Percentiles rank a stretch among this genome's conserved stretches.
Conservation (phyloP, 2,888 invertebrate genomes). For the Amphipyra berbera region DNA sequence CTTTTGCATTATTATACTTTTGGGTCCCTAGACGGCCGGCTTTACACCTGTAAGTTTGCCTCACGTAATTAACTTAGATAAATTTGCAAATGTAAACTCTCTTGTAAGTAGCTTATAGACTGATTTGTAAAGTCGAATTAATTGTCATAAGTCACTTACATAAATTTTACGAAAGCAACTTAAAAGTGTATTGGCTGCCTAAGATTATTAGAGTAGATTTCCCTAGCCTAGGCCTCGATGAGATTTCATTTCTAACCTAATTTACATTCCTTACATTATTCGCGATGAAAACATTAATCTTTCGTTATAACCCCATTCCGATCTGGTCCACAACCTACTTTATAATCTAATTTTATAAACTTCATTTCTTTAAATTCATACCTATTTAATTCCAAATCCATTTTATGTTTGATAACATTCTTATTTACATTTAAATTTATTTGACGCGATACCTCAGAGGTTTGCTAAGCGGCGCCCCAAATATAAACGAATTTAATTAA, state of each 20-base stretch:
- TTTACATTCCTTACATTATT: conserved; percentile 7
- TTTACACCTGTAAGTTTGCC: too few relatives aligned
- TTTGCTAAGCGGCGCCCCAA: not conserved
- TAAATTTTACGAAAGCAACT: too few relatives aligned
- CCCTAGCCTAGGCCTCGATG: conserved; percentile 4
- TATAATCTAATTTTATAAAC: conserved; percentile 25
- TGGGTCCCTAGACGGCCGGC: too few relatives aligned
- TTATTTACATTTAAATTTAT: conserved; percentile 38
- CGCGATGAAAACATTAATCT: conserved; percentile 43
- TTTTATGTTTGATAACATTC: conserved; percentile 18
- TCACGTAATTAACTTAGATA: too few relatives aligned
- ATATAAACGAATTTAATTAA: too few relatives aligned
- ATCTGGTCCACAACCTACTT: conserved; percentile 50
- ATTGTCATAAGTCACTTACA: too few relatives aligned
- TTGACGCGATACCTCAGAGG: not conserved
- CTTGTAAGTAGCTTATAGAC: too few relatives aligned
- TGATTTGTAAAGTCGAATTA: too few relatives aligned
- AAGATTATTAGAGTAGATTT: too few relatives aligned
- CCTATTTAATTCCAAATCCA: conserved; percentile 21
- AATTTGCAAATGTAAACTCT: too few relatives aligned
- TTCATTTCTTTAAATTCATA: conserved; percentile 15
- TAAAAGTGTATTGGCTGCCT: too few relatives aligned
- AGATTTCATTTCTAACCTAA: conserved; percentile 3
- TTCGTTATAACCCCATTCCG: conserved; percentile 9
- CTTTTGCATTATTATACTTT: too few relatives aligned